Evolutionary conservation across 1,140 invertebrate genomes (phyloP).

Genomic region (Bombus balteatus): DNA sequence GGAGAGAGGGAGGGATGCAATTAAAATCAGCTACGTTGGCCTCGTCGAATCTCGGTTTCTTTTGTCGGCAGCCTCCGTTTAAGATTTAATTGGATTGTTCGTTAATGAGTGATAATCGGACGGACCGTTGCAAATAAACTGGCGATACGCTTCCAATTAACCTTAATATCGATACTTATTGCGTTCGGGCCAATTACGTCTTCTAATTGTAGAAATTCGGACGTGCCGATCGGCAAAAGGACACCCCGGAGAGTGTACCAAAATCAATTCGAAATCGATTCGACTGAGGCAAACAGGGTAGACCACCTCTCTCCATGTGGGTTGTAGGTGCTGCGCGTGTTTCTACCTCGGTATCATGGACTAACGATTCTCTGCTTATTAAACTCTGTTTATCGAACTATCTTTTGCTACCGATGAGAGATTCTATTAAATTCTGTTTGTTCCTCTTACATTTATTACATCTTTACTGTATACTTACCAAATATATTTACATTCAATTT

Average conservation of each 20-base stretch:
- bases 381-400: not conserved
- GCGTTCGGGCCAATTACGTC: conserved; percentile 47
- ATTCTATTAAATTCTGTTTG: not conserved
- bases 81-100: conserved; percentile 62
- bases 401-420: not conserved
- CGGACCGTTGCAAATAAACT: conserved; percentile 49
- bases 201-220: conserved; percentile 42
- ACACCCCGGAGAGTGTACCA: not conserved
- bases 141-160: conserved; percentile 54
- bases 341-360: not conserved
- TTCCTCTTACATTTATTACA: not conserved
- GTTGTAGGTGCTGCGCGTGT: not conserved
- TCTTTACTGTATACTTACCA: not conserved
- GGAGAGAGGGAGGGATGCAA: not conserved
- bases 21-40: conserved; percentile 38
- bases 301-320: not conserved
- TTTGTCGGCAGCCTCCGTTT: not conserved
- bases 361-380: conserved; percentile 5
- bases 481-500: not conserved
- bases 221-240: conserved; percentile 25
- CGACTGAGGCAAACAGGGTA: not conserved
- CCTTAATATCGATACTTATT: conserved; percentile 54
- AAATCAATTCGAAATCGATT: conserved; percentile 45
- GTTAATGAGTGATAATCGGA: conserved; percentile 63
- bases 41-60: conserved; percentile 19